These are phyloP conservation scores for Myotis planiceps DNA, from an alignment of 2,797 vertebrate genomes.

Conservation along the genomic window DNA sequence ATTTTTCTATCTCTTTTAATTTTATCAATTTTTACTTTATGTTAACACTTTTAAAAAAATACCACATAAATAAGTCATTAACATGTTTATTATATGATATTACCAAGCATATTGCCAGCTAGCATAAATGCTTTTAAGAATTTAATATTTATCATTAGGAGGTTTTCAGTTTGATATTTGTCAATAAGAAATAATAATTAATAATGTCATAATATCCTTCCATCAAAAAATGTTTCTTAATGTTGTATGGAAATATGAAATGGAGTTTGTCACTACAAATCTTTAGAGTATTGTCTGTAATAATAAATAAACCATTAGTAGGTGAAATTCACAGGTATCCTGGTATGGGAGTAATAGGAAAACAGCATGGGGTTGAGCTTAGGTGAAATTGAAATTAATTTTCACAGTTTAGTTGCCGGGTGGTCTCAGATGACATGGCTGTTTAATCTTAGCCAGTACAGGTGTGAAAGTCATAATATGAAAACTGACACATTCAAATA, in stretches of 20 bases:
- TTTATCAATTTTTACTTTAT: neutral
- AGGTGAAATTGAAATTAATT: constrained; percentile 79
- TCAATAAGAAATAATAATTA: neutral
- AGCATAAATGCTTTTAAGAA: neutral
- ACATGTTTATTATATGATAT: neutral
- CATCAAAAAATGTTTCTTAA: constrained; percentile 52
- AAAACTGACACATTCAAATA: constrained; percentile 83
- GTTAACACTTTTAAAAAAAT: neutral
- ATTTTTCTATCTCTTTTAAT: neutral
- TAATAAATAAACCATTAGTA: constrained; percentile 51
- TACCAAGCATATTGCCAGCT: neutral
- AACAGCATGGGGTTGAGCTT: constrained; percentile 52
- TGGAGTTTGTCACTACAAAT: neutral
- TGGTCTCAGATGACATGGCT: constrained; percentile 75
- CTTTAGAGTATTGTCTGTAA: constrained; percentile 49
- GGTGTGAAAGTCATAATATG: constrained; percentile 79
- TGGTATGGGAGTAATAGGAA: constrained; percentile 63
- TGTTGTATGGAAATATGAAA: constrained; percentile 27
- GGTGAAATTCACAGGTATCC: constrained; percentile 51
- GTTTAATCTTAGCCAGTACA: constrained; percentile 77
- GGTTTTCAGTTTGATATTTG: neutral
- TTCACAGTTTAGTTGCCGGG: constrained; percentile 79
- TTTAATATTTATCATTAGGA: constrained; percentile 16
- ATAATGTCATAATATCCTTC: neutral
- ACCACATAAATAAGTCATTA: neutral